Evolutionary conservation across 1,140 invertebrate genomes (phyloP).

Genomic region (Bathynomus jamesi): DNA sequence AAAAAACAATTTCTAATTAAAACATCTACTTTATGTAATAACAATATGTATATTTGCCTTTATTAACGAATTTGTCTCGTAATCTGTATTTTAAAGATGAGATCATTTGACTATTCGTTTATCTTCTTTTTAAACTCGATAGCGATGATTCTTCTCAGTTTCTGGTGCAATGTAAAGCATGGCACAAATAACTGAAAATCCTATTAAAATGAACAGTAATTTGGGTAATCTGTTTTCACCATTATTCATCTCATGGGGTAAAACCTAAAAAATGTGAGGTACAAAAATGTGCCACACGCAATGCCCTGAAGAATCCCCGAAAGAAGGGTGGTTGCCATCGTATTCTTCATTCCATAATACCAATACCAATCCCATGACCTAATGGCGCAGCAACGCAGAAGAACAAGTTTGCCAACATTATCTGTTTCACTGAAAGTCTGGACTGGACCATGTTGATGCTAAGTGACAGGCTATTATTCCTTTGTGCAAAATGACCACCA

Average conservation of each 20-base stretch:
- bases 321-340: constrained; percentile 42
- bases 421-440: constrained; percentile 47
- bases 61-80: too few species aligned
- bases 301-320: constrained; percentile 55
- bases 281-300: constrained; percentile 83
- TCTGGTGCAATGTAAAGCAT: constrained; percentile 40
- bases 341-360: constrained; percentile 44
- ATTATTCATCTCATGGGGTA: constrained; percentile 59
- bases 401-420: constrained; percentile 52
- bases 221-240: constrained; percentile 46
- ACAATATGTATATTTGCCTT: too few species aligned
- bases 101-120: too few species aligned
- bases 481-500: constrained; percentile 56
- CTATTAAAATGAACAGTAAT: constrained; percentile 48
- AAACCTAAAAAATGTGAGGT: constrained; percentile 77
- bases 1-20: too few species aligned
- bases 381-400: constrained; percentile 63
- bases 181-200: constrained; percentile 45
- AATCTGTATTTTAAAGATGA: too few species aligned
- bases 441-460: constrained; percentile 58
- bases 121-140: too few species aligned
- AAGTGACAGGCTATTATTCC: constrained; percentile 54
- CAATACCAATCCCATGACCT: constrained; percentile 56
- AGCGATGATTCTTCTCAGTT: too few species aligned
- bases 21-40: too few species aligned